Base-by-base conservation (phyloP, 1,140 invertebrate genomes). In the Anoplolepis gracilipes region DNA sequence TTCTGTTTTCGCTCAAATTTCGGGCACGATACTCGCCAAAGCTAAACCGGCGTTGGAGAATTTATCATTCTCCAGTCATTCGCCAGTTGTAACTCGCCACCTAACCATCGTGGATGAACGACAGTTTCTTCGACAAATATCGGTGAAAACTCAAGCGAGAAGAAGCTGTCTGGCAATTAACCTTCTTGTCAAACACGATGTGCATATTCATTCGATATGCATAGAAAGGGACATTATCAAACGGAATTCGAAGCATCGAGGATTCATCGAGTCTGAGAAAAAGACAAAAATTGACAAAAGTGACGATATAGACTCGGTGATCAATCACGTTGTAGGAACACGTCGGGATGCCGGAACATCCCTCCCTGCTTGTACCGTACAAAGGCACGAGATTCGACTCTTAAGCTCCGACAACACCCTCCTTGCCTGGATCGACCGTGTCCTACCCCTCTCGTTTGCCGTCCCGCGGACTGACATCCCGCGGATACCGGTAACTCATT, bases 401-500 rank as follows among this genome's bases (percentile, higher is more conserved):
- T 86, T 89, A 89, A 89, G 84, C 88, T 46, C 33, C 57, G 25
- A 77, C 73, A 73, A 78, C 76, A 76, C 87, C 84, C 88, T 76
- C 33, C 77, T 86, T 81, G 55, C 59, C 6, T 46, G 70, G 84
- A 85, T 86, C 87, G 85, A 85, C 87, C 46, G 75, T 64, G 84
- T 72, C 59, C 65, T 85, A 25, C 78, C 57, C 57, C 49, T 59
- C 85, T 59, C 87, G 67, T 82, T 86, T 62, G 65, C 64, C 75
- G 57, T 70, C 67, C 22, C 81, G 67, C n/a, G 39, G 57, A 70
- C 81, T 62, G 85, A 87, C 91, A 72, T 87, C 85, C 69, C 77
- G 46, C 46, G 84, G 76, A 87, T 85, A 85, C 79, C 84, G 55
- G 53, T 85, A 85, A 59, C 91, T 95, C 94, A 95, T 95, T 95